Evolutionary conservation across 2,113 vertebrate genomes (phyloP), one percentile per base, ranked within the genome.

Genomic region (Phrynosoma platyrhinos): DNA sequence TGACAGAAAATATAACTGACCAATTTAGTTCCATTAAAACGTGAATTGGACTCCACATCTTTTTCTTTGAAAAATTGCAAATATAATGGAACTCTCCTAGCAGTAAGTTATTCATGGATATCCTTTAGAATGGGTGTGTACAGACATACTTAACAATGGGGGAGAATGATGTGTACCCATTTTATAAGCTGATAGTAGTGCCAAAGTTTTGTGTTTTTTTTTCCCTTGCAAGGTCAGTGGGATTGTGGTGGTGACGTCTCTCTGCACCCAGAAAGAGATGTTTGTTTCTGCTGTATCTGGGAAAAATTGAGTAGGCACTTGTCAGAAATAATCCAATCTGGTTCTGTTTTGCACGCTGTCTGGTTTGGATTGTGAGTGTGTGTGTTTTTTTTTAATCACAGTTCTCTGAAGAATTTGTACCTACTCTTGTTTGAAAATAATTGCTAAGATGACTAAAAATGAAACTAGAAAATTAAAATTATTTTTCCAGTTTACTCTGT

Each of bases 401-500:
- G 66, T 91, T 92, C 30, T 87, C 77, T 6, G 0, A 88, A 88
- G 88, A 88, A 23, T 68, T 76, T 76, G 32, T 80, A 42, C 32
- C 52, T 82, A 18, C 55, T 87, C 91, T 86, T 78, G 9, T 40
- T 82, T 88, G 58, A 53, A 88, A 84, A 83, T 0, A 40, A 21
- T 0, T 0, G 84, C 47, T 68, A 25, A 75, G 64, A 82, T 84
- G 40, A n/a, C 72, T 94, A 82, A 86, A n/a, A 90, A 83, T 77
- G 78, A 72, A 68, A 68, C 58, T 76, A 89, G 58, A 81, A 76
- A 89, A 89, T 79, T 75, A 36, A 81, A 79, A 71, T 62, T 80
- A 74, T 79, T 79, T 84, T 84, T 79, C 66, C 66, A 82, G 86
- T 88, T 88, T 68, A 88, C 40, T 76, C n/a, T n/a, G 71, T 53